These are phyloP conservation scores for Pseudomyrmex pallidus DNA, from an alignment of 1,140 invertebrate species.

Conservation along the genomic window DNA sequence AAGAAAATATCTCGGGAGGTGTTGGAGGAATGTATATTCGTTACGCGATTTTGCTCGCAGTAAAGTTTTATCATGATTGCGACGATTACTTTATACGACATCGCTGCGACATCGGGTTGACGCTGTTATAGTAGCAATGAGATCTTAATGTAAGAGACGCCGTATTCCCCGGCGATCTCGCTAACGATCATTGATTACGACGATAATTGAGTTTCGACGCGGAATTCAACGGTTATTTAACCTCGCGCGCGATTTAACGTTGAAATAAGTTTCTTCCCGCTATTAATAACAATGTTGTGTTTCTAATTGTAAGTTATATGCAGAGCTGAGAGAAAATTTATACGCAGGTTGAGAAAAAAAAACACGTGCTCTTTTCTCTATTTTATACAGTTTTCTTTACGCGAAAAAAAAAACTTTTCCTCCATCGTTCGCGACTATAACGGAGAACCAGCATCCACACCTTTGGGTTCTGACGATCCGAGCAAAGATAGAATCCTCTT, in stretches of 20 bases:
- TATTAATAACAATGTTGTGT: neutral
- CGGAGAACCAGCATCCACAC: no score
- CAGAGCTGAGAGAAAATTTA: neutral
- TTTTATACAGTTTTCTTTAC: no score
- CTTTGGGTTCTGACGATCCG: conserved; percentile 2
- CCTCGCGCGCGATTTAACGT: neutral
- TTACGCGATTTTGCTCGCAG: neutral
- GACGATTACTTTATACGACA: conserved; percentile 26
- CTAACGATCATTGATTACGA: conserved; percentile 8
- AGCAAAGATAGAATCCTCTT: conserved; percentile 49
- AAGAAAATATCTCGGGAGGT: conserved; percentile 5
- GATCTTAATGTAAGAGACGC: neutral
- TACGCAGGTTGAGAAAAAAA: no score
- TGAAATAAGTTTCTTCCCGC: neutral
- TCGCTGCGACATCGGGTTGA: conserved; percentile 1
- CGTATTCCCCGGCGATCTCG: neutral
- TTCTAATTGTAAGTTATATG: conserved; percentile 3
- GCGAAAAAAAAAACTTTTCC: neutral
- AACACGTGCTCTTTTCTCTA: no score
- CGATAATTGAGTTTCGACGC: conserved; percentile 9
- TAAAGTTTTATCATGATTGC: conserved; percentile 44
- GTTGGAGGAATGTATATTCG: neutral
- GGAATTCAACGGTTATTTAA: no score
- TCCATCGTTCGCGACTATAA: neutral
- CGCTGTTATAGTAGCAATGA: conserved; percentile 4